Conservation (phyloP, 2,113 vertebrate species). For the Colaptes auratus region DNA sequence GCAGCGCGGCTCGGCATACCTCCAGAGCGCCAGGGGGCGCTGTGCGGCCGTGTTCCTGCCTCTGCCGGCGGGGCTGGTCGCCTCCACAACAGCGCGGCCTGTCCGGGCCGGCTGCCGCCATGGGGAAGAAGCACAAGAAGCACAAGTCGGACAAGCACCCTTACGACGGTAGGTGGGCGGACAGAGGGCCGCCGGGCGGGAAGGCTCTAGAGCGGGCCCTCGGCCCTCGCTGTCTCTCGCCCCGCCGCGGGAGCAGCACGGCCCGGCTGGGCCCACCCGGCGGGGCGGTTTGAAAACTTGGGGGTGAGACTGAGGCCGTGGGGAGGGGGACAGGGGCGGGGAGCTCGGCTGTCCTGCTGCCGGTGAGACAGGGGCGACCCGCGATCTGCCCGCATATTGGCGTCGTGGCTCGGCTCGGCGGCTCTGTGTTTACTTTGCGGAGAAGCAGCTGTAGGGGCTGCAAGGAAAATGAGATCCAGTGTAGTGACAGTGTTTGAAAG, state of each 20-base stretch:
- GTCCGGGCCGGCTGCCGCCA: conserved; percentile 57
- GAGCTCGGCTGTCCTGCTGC: neutral
- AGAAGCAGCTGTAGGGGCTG: neutral
- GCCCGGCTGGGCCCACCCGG: neutral
- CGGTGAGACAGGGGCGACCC: neutral
- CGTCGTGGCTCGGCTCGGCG: neutral
- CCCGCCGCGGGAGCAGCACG: neutral
- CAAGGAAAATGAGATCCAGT: rapidly evolving
- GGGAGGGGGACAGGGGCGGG: neutral
- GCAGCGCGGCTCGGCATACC: neutral
- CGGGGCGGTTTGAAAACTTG: neutral
- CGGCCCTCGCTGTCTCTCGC: neutral
- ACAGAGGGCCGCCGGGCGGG: neutral
- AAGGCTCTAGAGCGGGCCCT: neutral
- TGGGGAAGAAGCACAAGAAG: conserved; percentile 97
- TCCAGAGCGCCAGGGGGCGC: neutral
- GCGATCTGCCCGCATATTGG: too few relatives aligned
- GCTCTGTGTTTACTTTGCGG: too few relatives aligned
- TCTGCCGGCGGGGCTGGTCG: conserved; percentile 27
- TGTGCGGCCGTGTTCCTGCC: neutral
- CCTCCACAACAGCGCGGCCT: conserved; percentile 39
- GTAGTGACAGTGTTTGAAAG: neutral
- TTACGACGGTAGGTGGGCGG: conserved; percentile 81
- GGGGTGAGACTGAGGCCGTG: neutral
- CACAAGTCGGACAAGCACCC: conserved; percentile 92